These are phyloP conservation scores for Eurosta solidaginis DNA, from an alignment of 1,140 invertebrate genomes.

Conservation along the genomic window DNA sequence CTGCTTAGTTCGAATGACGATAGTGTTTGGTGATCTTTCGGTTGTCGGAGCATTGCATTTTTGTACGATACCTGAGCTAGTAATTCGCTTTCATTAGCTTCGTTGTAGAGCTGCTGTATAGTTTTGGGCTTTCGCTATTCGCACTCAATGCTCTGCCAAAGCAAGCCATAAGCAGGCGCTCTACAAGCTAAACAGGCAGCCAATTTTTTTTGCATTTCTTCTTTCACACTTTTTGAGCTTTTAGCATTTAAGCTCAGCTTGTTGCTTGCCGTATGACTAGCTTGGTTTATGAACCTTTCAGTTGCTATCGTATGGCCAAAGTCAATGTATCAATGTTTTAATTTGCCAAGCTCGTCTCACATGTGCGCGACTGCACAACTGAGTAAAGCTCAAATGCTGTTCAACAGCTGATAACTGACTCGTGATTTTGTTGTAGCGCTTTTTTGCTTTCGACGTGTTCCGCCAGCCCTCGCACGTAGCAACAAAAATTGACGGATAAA, in stretches of 20 bases:
- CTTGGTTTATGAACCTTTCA: not conserved
- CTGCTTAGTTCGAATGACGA: not conserved
- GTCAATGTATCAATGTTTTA: not conserved
- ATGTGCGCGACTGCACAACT: not conserved
- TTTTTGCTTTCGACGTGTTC: no score
- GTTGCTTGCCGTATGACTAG: not conserved
- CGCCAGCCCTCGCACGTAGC: no score
- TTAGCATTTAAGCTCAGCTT: not conserved
- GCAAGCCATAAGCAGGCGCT: not conserved
- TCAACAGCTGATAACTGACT: no score
- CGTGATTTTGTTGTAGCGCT: no score
- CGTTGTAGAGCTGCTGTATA: not conserved
- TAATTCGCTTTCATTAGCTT: slow-evolving; percentile 8
- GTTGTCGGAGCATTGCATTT: not conserved
- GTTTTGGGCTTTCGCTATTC: not conserved
- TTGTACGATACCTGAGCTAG: not conserved
- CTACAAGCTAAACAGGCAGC: not conserved
- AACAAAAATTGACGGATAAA: no score
- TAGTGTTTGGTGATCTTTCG: not conserved
- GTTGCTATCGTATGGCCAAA: not conserved
- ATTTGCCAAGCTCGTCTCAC: not conserved
- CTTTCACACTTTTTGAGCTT: not conserved
- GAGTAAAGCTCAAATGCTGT: no score
- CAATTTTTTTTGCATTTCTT: slow-evolving; percentile 4
- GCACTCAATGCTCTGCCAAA: not conserved